Evolutionary conservation across 2,113 vertebrate species (phyloP).

Genomic region (Tragelaphus imberbis): DNA sequence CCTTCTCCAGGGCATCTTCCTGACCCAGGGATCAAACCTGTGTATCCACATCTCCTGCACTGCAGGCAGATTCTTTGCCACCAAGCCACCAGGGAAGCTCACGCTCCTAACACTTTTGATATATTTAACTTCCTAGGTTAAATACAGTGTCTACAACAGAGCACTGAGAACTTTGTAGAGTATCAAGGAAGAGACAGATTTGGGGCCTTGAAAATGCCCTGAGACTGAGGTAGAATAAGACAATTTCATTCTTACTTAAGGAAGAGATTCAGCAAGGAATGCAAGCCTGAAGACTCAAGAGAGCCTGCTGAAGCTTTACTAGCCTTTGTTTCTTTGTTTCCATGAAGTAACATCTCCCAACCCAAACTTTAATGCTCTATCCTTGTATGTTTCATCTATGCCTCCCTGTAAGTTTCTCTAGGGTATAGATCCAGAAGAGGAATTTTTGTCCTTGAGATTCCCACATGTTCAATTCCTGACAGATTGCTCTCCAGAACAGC

Average conservation of each 20-base stretch:
- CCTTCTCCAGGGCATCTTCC: neutral
- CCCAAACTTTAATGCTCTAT: neutral
- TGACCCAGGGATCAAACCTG: neutral
- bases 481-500: neutral
- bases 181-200: accelerated
- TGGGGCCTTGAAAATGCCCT: neutral
- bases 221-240: neutral
- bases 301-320: neutral
- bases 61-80: neutral
- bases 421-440: neutral
- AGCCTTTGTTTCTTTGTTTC: neutral
- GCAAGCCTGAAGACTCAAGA: neutral
- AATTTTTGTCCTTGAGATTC: neutral
- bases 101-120: neutral
- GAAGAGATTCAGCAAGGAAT: neutral
- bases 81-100: neutral
- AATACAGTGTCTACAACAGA: neutral
- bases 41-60: neutral
- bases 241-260: neutral
- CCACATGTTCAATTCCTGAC: neutral
- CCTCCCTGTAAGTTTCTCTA: neutral
- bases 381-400: neutral
- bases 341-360: neutral
- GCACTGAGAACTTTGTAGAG: neutral
- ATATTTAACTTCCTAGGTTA: neutral